Base-by-base conservation (phyloP, 2,888 invertebrate genomes). In the Syritta pipiens region DNA sequence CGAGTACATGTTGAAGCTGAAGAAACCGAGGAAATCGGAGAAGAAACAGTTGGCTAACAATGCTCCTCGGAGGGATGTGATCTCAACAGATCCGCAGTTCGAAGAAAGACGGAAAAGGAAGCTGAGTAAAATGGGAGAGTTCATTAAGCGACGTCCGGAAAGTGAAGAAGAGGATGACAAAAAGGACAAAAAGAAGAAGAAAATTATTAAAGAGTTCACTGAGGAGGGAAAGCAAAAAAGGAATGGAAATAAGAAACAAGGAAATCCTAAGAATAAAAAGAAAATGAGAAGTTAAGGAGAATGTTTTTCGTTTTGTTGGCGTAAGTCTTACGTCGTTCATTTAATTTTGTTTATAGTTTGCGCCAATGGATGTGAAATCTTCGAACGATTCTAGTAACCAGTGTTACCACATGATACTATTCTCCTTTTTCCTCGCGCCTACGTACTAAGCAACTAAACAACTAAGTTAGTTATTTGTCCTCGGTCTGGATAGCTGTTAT, bases 1-100 rank as follows among this genome's bases (percentile, higher is more conserved):
- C 0, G 94, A 95, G 14, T 99, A 96, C 89, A 96, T 97, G 94
- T 89, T 98, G 81, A 90, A 91, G 65, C 89, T 96, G 87, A 93
- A 93, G 83, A 93, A 93, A 83, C 91, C 92, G 53, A 90, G 91
- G 57, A 92, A 93, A 82, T 92, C 91, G 55, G 91, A 91, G 71
- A 88, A 91, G 44, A 92, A 91, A 84, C 89, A 90, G 81, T 86
- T 93, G 7, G 90, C 90, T 79, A 91, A 88, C 60, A 90, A 90
- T 74, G 93, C 94, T 0, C 93, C 93, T 0, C 88, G 90, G 48
- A 89, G 95, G 6, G 93, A 93, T 53, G 90, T 92, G 37, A 95
- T 95, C 81, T 91, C 92, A 3, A 94, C 94, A 30, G 68, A 77
- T 35, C 81, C 4, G 85, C 88, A 83, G 90, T 90, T 14, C 84